A percentile compares a stretch with the other conserved stretches of the same genome.
These are phyloP conservation scores for Indri indri DNA, from an alignment of 2,113 vertebrate species.

Conservation along the genomic window DNA sequence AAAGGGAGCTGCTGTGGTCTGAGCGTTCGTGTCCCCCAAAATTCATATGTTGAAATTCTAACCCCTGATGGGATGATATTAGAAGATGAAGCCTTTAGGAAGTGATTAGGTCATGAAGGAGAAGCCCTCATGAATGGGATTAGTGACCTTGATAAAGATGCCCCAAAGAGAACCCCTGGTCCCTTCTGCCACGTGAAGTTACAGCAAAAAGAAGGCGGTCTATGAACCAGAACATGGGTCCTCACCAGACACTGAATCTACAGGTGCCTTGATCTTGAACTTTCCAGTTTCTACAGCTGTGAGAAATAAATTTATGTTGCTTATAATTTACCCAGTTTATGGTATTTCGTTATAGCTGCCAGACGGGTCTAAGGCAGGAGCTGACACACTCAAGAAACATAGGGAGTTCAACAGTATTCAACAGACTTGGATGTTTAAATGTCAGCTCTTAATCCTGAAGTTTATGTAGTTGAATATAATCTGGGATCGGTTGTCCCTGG, in stretches of 20 bases:
- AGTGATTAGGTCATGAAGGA: background rate
- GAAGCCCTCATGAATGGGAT: background rate
- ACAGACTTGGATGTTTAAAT: background rate
- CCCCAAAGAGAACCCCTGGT: background rate
- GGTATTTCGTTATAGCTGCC: background rate
- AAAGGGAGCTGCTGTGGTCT: background rate
- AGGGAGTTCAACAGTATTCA: background rate
- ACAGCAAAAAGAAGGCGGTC: background rate
- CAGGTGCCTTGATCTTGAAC: background rate
- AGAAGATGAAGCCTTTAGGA: background rate
- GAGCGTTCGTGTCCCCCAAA: background rate
- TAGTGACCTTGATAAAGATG: background rate
- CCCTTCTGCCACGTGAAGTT: rapidly evolving
- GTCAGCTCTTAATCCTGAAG: background rate
- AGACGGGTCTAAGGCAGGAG: background rate
- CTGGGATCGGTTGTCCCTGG: background rate
- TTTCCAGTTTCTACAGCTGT: background rate
- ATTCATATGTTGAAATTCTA: background rate
- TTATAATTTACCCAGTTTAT: background rate
- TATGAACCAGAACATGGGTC: background rate
- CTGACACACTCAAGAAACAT: background rate
- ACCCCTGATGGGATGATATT: background rate
- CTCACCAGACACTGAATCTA: background rate
- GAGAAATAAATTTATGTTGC: background rate
- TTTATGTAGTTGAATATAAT: background rate